Evolutionary conservation across 2,888 invertebrate species (phyloP).

Genomic region (Elysia crispata): DNA sequence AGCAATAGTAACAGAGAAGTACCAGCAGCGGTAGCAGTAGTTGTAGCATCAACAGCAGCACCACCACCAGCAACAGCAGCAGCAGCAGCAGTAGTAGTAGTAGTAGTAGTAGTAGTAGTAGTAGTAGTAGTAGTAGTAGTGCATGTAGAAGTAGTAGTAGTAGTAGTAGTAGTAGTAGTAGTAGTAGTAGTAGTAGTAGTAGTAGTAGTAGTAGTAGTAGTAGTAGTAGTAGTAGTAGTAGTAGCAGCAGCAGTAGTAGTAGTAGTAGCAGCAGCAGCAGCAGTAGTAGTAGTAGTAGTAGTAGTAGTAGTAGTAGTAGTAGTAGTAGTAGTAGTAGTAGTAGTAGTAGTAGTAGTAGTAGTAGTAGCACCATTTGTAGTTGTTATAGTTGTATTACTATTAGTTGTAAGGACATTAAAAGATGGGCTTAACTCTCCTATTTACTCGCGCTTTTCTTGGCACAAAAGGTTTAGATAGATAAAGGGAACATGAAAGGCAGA

Average conservation of each 20-base stretch:
- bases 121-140: too few species aligned
- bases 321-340: constrained; percentile 10
- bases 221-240: neutral
- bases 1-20: too few species aligned
- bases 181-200: neutral
- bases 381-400: neutral
- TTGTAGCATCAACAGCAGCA: too few species aligned
- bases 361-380: neutral
- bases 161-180: constrained; percentile 10
- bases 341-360: neutral
- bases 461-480: too few species aligned
- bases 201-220: neutral
- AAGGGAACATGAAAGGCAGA: too few species aligned
- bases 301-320: constrained; percentile 12
- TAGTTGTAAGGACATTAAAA: too few species aligned
- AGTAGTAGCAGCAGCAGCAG: neutral
- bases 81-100: too few species aligned
- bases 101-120: too few species aligned
- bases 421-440: too few species aligned
- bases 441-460: too few species aligned
- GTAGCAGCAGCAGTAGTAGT: neutral
- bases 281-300: constrained; percentile 6
- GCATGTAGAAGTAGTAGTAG: neutral
- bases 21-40: too few species aligned
- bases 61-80: too few species aligned